Base-by-base conservation (phyloP, 2,888 invertebrate species). In the Ischnura elegans region DNA sequence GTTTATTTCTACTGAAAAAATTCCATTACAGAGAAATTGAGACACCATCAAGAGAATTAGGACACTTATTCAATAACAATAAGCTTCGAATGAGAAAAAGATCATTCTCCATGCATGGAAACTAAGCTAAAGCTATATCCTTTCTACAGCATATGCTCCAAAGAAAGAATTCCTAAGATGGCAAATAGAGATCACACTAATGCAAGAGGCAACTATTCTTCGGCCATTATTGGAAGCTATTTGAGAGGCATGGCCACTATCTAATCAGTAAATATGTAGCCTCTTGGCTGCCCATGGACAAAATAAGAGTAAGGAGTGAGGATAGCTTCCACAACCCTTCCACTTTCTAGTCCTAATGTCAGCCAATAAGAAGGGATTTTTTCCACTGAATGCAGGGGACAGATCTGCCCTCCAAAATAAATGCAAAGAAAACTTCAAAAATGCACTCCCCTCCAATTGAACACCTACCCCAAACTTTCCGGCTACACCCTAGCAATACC, bases 51-150 rank as follows among this genome's bases (percentile, higher is more conserved):
- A 36, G 76, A 76, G 36, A 36, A 25, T 29, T 36, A 16, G n/a
- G 16, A 76, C 13, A 76, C 51, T 76, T 76, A 36, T 76, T 36
- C 29, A 76, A 76, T 36, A n/a, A 76, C 76, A 76, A 36, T 3
- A 76, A 76, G 76, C 76, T 3, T 76, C 2, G 36, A 61, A 90
- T 90, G 13, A 43, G n/a, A 61, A 43, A 90, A 55, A 87, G 42
- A 61, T 55, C 87, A 87, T 87, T 87, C 90, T 66, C 42, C 90
- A 90, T 90, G 90, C 90, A 90, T 13, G 36, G 13, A 61, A 21
- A 90, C 90, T 90, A 90, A 90, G 90, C 90, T 29, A 66, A 42
- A 90, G 61, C 61, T 55, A 45, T n/a, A 16, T 66, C 8, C 16
- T n/a, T 87, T 66, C 90, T 90, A 90, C 36, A 90, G 61, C 61